phyloP scores from a whole-genome alignment of 2,113 vertebrate species.

The Eira barbara region DNA sequence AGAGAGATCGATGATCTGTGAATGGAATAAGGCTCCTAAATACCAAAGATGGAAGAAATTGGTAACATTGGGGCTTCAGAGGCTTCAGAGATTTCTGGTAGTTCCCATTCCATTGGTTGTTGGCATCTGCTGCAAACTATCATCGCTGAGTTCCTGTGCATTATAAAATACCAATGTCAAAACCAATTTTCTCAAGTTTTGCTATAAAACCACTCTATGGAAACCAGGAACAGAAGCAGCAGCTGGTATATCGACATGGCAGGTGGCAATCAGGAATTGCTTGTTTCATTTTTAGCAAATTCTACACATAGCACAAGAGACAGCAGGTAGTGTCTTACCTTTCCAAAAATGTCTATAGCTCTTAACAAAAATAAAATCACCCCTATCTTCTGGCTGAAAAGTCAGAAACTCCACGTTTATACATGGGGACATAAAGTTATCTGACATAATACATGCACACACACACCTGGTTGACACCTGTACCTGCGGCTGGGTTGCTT shows the following conservation, averaged over 20 bases:
- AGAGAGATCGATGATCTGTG: not conserved
- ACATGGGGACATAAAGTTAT: not conserved
- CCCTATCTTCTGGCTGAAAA: not conserved
- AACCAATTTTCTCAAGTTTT: constrained; percentile 29
- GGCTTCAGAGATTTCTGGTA: not conserved
- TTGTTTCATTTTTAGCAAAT: not conserved
- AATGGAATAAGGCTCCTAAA: not conserved
- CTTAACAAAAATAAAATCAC: constrained; percentile 18
- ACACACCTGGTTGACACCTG: not conserved
- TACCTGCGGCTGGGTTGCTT: not conserved
- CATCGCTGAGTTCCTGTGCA: not conserved
- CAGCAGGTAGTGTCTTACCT: not conserved
- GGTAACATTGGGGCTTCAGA: not conserved
- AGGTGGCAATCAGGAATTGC: not conserved
- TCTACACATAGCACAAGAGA: not conserved
- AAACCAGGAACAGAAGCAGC: constrained; percentile 23
- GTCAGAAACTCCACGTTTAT: constrained; percentile 11
- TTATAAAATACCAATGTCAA: not conserved
- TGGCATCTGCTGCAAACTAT: not conserved
- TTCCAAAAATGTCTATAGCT: not conserved
- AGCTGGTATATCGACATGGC: not conserved
- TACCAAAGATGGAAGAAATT: not conserved
- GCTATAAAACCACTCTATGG: not conserved
- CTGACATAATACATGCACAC: not conserved
- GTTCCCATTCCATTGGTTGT: not conserved